phyloP scores from a whole-genome alignment of 1,140 invertebrate genomes.

The Lineus longissimus region DNA sequence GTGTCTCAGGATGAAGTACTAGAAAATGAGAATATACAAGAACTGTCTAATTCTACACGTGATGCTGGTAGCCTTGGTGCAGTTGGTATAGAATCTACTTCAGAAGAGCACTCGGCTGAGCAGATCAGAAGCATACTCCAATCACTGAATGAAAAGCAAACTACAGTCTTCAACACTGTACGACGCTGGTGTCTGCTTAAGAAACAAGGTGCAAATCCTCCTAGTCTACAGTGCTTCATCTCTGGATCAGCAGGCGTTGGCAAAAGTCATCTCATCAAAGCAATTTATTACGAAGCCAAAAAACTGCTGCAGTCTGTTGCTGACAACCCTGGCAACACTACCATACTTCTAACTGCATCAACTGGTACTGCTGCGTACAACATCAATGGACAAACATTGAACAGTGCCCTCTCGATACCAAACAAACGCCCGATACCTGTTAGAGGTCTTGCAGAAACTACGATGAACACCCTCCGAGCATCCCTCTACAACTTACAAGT shows the following conservation, averaged over 20 bases:
- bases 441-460: conserved; percentile 10
- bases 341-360: conserved; percentile 15
- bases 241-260: conserved; percentile 19
- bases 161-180: conserved; percentile 14
- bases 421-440: not conserved
- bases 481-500: conserved; percentile 12
- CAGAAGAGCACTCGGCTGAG: too few relatives aligned
- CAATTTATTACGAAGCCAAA: conserved; percentile 17
- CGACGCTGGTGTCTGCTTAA: conserved; percentile 13
- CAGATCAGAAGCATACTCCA: too few relatives aligned
- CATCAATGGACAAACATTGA: conserved; percentile 14
- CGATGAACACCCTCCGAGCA: conserved; percentile 7
- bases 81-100: too few relatives aligned
- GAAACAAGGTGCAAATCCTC: too few relatives aligned
- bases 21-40: too few relatives aligned
- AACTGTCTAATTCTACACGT: too few relatives aligned
- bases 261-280: conserved; percentile 20
- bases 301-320: conserved; percentile 9
- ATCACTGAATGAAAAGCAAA: too few relatives aligned
- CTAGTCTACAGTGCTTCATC: too few relatives aligned
- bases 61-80: too few relatives aligned
- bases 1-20: too few relatives aligned
- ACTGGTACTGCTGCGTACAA: conserved; percentile 10
- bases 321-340: conserved; percentile 7
- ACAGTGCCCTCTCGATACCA: conserved; percentile 11